Evolutionary conservation across 2,888 invertebrate species (phyloP).

Genomic region (Didymodactylos carnosus): DNA sequence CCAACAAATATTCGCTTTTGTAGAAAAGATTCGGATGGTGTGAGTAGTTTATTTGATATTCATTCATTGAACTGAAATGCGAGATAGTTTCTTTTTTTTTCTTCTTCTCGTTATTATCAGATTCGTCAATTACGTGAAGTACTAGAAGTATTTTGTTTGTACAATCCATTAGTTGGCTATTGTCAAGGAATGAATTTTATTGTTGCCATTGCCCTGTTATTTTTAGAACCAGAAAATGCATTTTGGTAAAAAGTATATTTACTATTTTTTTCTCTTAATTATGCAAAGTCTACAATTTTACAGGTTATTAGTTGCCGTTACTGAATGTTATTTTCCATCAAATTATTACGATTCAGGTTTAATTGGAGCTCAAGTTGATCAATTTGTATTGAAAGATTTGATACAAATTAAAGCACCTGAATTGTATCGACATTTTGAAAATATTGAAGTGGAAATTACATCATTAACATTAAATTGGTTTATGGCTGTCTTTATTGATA

Average conservation of each 20-base stretch:
- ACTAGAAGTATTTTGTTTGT: conserved; percentile 38
- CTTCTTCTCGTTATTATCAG: conserved; percentile 20
- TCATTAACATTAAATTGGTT: conserved; percentile 41
- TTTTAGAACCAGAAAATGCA: conserved; percentile 39
- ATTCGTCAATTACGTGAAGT: conserved; percentile 38
- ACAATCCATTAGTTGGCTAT: conserved; percentile 38
- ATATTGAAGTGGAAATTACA: conserved; percentile 38
- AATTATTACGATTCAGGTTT: conserved; percentile 39
- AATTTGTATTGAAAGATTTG: conserved; percentile 38
- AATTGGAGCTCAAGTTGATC: conserved; percentile 39
- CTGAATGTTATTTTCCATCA: conserved; percentile 37
- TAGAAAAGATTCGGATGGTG: conserved; percentile 37
- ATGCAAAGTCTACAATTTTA: conserved; percentile 19
- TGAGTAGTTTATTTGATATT: conserved; percentile 19
- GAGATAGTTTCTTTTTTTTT: neutral
- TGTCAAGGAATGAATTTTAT: conserved; percentile 43
- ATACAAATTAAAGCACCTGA: conserved; percentile 35
- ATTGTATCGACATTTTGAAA: conserved; percentile 34
- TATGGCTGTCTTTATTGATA: conserved; percentile 39
- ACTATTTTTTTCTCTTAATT: conserved; percentile 11
- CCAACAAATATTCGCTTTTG: conserved; percentile 39
- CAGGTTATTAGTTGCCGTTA: conserved; percentile 39
- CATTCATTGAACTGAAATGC: neutral
- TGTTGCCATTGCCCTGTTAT: conserved; percentile 37
- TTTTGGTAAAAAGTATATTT: no score